These are phyloP conservation scores for Sinella curviseta DNA, from an alignment of 1,140 invertebrate species.

Conservation along the genomic window DNA sequence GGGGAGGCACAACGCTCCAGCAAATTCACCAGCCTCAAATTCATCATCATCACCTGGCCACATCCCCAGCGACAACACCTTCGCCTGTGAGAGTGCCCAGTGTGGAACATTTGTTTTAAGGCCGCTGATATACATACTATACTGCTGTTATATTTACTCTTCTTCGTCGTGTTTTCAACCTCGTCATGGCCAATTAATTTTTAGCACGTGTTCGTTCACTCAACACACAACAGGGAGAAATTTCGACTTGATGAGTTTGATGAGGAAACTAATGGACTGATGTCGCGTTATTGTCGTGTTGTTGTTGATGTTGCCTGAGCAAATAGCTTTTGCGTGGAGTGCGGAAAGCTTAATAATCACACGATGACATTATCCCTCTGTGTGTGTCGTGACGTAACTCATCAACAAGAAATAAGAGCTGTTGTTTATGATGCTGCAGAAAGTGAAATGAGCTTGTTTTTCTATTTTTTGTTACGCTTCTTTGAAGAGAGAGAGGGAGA, in stretches of 20 bases:
- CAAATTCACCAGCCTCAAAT: neutral
- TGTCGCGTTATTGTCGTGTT: too few relatives aligned
- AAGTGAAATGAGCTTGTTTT: neutral
- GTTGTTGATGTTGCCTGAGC: neutral
- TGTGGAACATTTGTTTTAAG: slow-evolving; percentile 13
- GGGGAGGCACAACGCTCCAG: neutral
- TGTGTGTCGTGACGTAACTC: neutral
- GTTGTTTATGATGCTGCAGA: neutral
- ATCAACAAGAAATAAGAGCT: neutral
- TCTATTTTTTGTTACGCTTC: neutral
- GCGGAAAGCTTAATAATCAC: too few relatives aligned
- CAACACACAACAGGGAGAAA: neutral
- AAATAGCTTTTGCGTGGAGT: too few relatives aligned
- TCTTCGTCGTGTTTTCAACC: too few relatives aligned
- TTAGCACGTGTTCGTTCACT: neutral
- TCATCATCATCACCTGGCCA: slow-evolving; percentile 5
- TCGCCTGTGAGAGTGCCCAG: slow-evolving; percentile 3
- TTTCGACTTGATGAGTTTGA: too few relatives aligned
- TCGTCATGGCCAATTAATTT: neutral
- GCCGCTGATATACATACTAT: too few relatives aligned
- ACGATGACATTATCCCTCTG: too few relatives aligned
- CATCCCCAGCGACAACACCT: slow-evolving; percentile 2
- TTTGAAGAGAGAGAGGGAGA: too few relatives aligned
- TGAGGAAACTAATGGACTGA: neutral
- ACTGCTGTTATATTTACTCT: too few relatives aligned